Conservation (phyloP, 2,113 vertebrate species). For the Myotis lucifugus region DNA sequence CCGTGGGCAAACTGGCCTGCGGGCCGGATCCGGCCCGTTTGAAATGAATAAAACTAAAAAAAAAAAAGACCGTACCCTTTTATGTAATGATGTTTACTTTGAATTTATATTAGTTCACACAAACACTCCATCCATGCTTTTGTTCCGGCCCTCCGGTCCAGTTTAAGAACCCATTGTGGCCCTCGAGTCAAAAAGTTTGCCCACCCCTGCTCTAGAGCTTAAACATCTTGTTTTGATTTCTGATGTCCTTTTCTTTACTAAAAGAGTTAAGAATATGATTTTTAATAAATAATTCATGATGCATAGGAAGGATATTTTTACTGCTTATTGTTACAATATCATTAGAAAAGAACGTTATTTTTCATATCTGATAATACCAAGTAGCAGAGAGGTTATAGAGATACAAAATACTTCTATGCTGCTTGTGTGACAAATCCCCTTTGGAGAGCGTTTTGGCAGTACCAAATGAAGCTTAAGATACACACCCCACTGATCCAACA, state of each 20-base stretch:
- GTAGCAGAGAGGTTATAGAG: not conserved
- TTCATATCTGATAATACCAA: not conserved
- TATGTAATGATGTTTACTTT: too few species aligned
- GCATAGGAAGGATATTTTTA: not conserved
- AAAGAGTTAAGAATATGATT: slow-evolving; percentile 3
- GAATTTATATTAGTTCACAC: too few species aligned
- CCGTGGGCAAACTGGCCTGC: too few species aligned
- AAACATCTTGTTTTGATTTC: slow-evolving; percentile 45
- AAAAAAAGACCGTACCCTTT: too few species aligned
- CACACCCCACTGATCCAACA: not conserved
- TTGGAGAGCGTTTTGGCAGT: not conserved
- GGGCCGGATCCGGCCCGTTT: too few species aligned
- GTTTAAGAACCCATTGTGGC: too few species aligned
- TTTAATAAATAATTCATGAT: not conserved
- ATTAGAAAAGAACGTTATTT: slow-evolving; percentile 31
- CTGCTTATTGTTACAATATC: not conserved
- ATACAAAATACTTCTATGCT: not conserved
- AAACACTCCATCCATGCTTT: too few species aligned
- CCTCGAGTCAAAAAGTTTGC: too few species aligned
- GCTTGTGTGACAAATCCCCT: not conserved
- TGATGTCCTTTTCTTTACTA: slow-evolving; percentile 4
- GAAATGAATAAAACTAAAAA: too few species aligned
- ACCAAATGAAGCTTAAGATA: not conserved
- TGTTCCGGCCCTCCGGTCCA: too few species aligned
- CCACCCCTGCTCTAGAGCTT: not conserved